Evolutionary conservation across 2,888 invertebrate genomes (phyloP), one percentile per base, ranked within the genome.

Genomic region (Diaphora mendica): DNA sequence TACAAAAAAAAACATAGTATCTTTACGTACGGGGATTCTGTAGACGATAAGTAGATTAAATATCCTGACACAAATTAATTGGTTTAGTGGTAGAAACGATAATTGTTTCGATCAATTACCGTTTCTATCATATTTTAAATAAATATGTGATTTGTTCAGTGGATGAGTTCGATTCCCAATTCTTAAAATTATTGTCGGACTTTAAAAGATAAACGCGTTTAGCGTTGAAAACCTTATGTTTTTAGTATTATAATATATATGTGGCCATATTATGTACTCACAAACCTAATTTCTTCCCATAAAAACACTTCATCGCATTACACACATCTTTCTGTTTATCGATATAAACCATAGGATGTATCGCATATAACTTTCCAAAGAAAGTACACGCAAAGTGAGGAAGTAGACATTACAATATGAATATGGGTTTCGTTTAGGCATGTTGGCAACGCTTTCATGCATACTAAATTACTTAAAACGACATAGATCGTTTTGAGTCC

Each of bases 401-500:
- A 90, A 90, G 90, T 88, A 77, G 83, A 77, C 82, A 90, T 92
- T 91, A 88, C 82, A 90, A 90, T 91, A 85, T 67, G 48, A 64
- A 77, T 83, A 89, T 87, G 82, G 83, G 86, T 91, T 90, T 72
- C 89, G 90, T 90, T 78, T 82, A 82, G 84, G 83, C 76, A 78
- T 82, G 76, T 77, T 11, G 20, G 7, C 75, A 81, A 70, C 81
- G 85, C 85, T 76, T 80, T 84, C 86, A 82, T 89, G 93, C 91
- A 93, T 94, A 90, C 91, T 65, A 84, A 93, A 91, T 88, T 73
- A 85, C 84, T 85, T 77, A 83, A 85, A 85, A 82, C 75, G 75
- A 77, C 71, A 75, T 51, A 23, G 74, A 77, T 33, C 35, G 26
- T 26, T 59, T 4, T 30, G 62, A 7, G 17, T 62, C 30, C 62